These are phyloP conservation scores for Eupithecia insigniata DNA, from an alignment of 2,888 invertebrate genomes.

Conservation along the genomic window DNA sequence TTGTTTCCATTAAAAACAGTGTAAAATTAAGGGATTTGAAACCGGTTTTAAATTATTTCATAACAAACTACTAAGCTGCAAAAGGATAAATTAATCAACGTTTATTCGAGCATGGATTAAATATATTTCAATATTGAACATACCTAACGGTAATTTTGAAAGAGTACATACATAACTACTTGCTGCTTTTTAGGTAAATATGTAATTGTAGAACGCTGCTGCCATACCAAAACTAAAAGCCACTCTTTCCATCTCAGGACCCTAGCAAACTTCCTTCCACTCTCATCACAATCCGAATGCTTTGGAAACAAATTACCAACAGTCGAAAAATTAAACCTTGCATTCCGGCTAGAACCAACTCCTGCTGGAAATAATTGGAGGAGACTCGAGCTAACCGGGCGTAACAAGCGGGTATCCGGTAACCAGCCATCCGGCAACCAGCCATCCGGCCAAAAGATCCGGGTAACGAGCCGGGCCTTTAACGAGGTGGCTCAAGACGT, in stretches of 20 bases:
- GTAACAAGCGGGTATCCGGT: conserved; percentile 47
- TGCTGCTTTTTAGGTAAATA: too few relatives aligned
- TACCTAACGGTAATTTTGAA: too few relatives aligned
- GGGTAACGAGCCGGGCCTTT: conserved; percentile 64
- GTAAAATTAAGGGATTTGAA: too few relatives aligned
- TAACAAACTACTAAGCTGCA: too few relatives aligned
- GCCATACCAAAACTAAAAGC: too few relatives aligned
- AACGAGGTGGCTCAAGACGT: conserved; percentile 63
- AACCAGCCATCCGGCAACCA: conserved; percentile 22
- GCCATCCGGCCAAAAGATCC: conserved; percentile 48
- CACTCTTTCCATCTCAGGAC: background rate
- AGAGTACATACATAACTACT: too few relatives aligned
- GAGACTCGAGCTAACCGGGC: conserved; percentile 78
- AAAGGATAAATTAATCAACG: too few relatives aligned
- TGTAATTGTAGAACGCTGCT: too few relatives aligned
- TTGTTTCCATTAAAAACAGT: too few relatives aligned
- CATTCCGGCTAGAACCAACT: conserved; percentile 68
- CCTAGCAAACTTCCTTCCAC: conserved; percentile 1
- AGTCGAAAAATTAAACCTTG: conserved; percentile 58
- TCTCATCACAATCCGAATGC: conserved; percentile 11
- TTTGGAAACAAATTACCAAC: conserved; percentile 41
- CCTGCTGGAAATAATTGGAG: conserved; percentile 79
- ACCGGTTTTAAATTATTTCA: too few relatives aligned
- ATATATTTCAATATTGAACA: too few relatives aligned
- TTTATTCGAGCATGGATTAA: too few relatives aligned